Percentiles rank a stretch among this genome's conserved stretches.
These are phyloP conservation scores for Percina caprodes DNA, from an alignment of 2,113 vertebrate species.

Conservation along the genomic window DNA sequence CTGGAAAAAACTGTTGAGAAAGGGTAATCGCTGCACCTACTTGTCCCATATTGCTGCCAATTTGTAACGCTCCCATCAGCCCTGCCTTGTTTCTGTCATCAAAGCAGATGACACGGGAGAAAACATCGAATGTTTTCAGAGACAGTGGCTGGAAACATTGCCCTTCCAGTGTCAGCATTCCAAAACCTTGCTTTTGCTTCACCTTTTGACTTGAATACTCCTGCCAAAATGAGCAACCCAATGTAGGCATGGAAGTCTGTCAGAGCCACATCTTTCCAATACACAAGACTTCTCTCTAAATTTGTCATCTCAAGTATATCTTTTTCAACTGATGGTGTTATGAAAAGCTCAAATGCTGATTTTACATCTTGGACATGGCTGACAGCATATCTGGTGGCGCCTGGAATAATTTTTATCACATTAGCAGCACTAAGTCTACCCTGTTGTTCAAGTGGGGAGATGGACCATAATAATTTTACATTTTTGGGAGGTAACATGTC, in stretches of 20 bases:
- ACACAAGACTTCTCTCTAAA: neutral
- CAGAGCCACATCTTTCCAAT: too few species aligned
- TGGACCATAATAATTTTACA: neutral
- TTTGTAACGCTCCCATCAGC: too few species aligned
- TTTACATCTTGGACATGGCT: neutral
- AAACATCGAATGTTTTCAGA: neutral
- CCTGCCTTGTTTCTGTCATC: too few species aligned
- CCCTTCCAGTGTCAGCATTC: neutral
- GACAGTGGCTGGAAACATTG: neutral
- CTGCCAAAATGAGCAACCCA: too few species aligned
- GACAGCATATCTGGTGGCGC: neutral
- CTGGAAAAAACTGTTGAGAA: too few species aligned
- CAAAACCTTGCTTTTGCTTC: neutral
- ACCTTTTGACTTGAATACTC: neutral
- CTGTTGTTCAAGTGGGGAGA: neutral
- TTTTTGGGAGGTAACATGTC: neutral
- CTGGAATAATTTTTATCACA: neutral
- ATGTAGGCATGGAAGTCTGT: too few species aligned
- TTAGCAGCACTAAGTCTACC: slow-evolving; percentile 1
- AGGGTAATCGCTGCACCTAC: too few species aligned
- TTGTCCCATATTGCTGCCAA: too few species aligned
- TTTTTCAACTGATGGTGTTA: neutral
- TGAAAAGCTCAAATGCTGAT: neutral
- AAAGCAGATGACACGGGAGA: too few species aligned
- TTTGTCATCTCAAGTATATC: neutral